Base-by-base conservation (phyloP, 2,113 vertebrate species). In the Psettodes erumei region DNA sequence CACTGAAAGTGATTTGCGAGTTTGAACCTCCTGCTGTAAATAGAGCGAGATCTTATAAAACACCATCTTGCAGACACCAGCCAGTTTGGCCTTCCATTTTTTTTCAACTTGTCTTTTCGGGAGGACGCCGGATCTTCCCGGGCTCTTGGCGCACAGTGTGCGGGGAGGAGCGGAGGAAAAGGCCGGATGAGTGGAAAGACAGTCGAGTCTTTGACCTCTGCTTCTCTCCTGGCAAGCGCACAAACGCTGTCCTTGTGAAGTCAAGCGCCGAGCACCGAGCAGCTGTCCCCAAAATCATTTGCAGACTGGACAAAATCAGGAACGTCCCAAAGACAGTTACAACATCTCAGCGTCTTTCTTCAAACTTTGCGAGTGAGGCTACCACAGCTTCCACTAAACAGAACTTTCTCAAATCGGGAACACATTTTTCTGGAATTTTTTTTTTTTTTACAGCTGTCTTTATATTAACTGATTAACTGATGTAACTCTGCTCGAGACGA, bases 11-110 rank as follows among this genome's bases (percentile, higher is more conserved):
- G 67, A 74, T 81, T 67, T 67, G 28, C 55, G 65, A 23, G 58
- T 73, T 82, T 70, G 70, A 84, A 63, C 37, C n/a, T 54, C 27
- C 38, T 68, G 19, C 27, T 65, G 8, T 40, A 75, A 73, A 78
- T 33, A 67, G 19, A 65, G 63, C 67, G 45, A 56, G 2, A 55
- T 59, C 16, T 71, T 51, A 78, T 69, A 84, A 82, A 72, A 70
- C 32, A 75, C n/a, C 61, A 48, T 48, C 61, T 63, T 19, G 28
- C 12, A 53, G 18, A 53, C 16, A 48, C 15, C 27, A n/a, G 75
- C 65, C 71, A 88, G 12, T 69, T 56, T 62, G 72, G 75, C 70
- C n/a, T 62, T 64, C 25, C 3, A 82, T 16, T 56, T 28, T 9
- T 11, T 16, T 47, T 47, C 12, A 18, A 47, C 21, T 19, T 6